Conservation (phyloP, 2,113 vertebrate genomes). For the Andinoacara biseriatus region DNA sequence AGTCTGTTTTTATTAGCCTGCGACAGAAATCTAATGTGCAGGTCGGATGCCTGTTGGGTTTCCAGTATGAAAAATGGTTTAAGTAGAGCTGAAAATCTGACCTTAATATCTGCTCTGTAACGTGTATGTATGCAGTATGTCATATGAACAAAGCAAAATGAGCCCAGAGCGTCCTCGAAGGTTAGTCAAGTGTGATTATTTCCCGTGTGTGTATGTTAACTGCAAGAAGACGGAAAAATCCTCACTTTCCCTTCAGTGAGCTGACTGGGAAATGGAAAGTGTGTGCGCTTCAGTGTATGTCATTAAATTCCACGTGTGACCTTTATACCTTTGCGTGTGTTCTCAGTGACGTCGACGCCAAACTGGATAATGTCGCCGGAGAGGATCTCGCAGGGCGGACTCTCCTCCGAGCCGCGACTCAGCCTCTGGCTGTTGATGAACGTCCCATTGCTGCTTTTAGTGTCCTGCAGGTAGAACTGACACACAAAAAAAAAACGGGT, state of each 20-base stretch:
- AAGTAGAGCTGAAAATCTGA: constrained; percentile 64
- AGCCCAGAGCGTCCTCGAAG: constrained; percentile 1
- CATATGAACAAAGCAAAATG: constrained; percentile 4
- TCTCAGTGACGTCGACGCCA: constrained; percentile 98
- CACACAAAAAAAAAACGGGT: constrained; percentile 54
- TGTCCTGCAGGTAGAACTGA: constrained; percentile 99
- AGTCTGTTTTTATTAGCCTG: not conserved
- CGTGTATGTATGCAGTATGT: not conserved
- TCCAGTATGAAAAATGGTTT: not conserved
- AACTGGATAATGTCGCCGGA: constrained; percentile 99
- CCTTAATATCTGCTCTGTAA: constrained; percentile 32
- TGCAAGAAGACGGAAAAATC: not conserved
- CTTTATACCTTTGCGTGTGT: constrained; percentile 90
- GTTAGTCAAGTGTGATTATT: constrained; percentile 17
- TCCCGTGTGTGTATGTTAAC: not conserved
- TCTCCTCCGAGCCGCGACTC: constrained; percentile 98
- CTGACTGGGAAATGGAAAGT: not conserved
- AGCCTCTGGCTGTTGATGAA: constrained; percentile 99
- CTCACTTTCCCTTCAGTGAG: not conserved
- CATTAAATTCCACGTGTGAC: not conserved
- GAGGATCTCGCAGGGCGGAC: constrained; percentile 97
- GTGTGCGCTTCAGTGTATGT: not conserved
- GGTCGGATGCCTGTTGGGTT: not conserved
- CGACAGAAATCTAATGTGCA: not conserved
- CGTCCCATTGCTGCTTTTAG: constrained; percentile 99